Evolutionary conservation across 2,888 invertebrate species (phyloP).

Genomic region (Chrysolina haemoptera): DNA sequence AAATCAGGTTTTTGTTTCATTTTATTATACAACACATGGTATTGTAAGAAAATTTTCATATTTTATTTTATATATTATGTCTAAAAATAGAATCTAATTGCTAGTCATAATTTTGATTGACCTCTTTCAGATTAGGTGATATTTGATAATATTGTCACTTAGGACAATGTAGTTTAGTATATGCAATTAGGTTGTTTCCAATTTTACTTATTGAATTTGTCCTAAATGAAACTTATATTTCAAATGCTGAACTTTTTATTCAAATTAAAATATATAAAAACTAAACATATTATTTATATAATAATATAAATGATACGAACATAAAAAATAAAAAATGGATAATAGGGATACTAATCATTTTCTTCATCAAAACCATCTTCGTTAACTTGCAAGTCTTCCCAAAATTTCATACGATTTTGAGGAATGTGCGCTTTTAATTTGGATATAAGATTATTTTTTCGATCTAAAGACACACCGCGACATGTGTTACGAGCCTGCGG

Average conservation of each 20-base stretch:
- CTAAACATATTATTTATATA: background rate
- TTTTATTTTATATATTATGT: background rate
- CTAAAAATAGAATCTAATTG: background rate
- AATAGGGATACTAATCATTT: constrained; percentile 23
- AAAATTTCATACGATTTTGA: constrained; percentile 36
- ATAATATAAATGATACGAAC: constrained; percentile 20
- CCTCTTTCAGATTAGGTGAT: constrained; percentile 17
- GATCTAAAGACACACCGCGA: no score
- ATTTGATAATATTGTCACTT: constrained; percentile 23
- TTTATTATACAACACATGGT: background rate
- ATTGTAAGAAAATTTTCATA: background rate
- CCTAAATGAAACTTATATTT: no score
- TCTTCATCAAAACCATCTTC: constrained; percentile 13
- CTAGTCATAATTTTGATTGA: background rate
- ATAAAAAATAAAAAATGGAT: background rate
- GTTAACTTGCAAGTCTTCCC: constrained; percentile 31
- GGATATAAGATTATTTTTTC: no score
- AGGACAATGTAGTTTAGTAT: constrained; percentile 21
- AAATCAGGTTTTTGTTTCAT: background rate
- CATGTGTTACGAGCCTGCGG: no score
- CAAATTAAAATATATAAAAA: background rate
- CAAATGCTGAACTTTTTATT: background rate
- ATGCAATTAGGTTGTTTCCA: background rate
- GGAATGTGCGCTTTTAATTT: no score
- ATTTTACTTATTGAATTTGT: constrained; percentile 8